A percentile compares a stretch with the other conserved stretches of the same genome.
Conservation (phyloP, 2,797 vertebrate genomes). For the Malacoctenus gilli region DNA sequence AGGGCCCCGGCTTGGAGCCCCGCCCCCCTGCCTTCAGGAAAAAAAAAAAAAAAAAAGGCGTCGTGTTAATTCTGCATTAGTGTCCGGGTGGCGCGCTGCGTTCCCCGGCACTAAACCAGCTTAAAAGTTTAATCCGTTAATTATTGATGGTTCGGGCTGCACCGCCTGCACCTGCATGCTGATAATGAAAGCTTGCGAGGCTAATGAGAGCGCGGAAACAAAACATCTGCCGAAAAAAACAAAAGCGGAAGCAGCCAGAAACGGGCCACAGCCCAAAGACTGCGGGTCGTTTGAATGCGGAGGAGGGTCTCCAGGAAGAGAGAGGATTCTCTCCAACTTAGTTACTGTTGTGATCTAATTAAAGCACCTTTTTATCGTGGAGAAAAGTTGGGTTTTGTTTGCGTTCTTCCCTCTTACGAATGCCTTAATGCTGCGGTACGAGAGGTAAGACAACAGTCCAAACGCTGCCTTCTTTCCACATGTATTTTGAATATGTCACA, state of each 20-base stretch:
- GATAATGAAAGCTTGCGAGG: slow-evolving; percentile 58
- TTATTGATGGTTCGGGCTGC: slow-evolving; percentile 69
- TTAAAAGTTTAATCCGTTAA: slow-evolving; percentile 74
- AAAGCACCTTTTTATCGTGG: slow-evolving; percentile 19
- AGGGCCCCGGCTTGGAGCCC: no score
- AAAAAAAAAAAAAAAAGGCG: neutral
- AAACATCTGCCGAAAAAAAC: slow-evolving; percentile 63
- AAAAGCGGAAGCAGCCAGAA: slow-evolving; percentile 51
- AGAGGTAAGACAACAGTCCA: no score
- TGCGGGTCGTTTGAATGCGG: slow-evolving; percentile 57
- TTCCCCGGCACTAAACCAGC: slow-evolving; percentile 56
- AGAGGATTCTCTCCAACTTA: slow-evolving; percentile 18
- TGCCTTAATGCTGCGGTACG: no score
- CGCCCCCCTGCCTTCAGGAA: neutral
- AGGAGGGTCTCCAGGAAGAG: slow-evolving; percentile 16
- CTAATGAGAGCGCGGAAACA: slow-evolving; percentile 62
- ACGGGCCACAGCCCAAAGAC: slow-evolving; percentile 37
- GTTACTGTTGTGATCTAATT: slow-evolving; percentile 40
- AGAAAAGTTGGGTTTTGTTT: no score
- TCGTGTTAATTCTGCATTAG: slow-evolving; percentile 28
- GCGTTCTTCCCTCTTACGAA: no score
- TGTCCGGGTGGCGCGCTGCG: slow-evolving; percentile 24
- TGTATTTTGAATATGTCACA: no score
- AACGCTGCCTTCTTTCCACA: no score
- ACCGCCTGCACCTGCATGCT: slow-evolving; percentile 67